Evolutionary conservation across 30 jellyfish, hydroid and myxozoan species (phyloP).

Genomic region (Mastigias papua): DNA sequence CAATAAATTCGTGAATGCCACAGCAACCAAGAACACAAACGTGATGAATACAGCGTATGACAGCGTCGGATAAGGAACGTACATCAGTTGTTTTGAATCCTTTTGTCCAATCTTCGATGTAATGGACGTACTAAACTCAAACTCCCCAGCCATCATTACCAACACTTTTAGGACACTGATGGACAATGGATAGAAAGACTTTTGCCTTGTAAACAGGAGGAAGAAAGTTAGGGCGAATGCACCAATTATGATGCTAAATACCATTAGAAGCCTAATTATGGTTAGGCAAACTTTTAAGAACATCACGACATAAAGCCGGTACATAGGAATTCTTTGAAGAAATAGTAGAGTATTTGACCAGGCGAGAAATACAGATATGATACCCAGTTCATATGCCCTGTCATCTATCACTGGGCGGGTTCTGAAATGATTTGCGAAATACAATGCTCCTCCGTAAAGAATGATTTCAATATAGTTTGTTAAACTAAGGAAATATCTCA

Average conservation of each 20-base stretch:
- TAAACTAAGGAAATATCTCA: conserved; percentile 29
- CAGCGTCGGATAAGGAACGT: conserved; percentile 56
- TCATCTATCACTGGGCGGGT: neutral
- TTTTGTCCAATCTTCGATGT: conserved; percentile 49
- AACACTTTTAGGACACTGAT: conserved; percentile 42
- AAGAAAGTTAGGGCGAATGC: conserved; percentile 78
- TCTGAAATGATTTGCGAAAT: conserved; percentile 1
- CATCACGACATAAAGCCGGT: conserved; percentile 83
- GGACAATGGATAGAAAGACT: conserved; percentile 31
- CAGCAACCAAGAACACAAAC: conserved; percentile 49
- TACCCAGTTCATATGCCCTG: conserved; percentile 46
- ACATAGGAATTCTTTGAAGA: conserved; percentile 70
- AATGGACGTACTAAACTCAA: conserved; percentile 63
- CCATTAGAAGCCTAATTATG: conserved; percentile 53
- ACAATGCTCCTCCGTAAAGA: conserved; percentile 31
- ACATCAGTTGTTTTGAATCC: conserved; percentile 22
- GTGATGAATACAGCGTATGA: conserved; percentile 49
- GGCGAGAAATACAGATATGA: conserved; percentile 61
- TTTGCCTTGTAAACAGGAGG: conserved; percentile 64
- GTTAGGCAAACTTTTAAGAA: conserved; percentile 70
- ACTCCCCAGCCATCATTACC: conserved; percentile 91
- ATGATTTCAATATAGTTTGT: conserved; percentile 44
- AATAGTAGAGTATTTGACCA: conserved; percentile 76
- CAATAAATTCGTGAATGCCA: conserved; percentile 68
- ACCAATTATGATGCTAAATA: conserved; percentile 58